Conservation (phyloP, 1,140 invertebrate species). For the Oryctes rhinoceros region DNA sequence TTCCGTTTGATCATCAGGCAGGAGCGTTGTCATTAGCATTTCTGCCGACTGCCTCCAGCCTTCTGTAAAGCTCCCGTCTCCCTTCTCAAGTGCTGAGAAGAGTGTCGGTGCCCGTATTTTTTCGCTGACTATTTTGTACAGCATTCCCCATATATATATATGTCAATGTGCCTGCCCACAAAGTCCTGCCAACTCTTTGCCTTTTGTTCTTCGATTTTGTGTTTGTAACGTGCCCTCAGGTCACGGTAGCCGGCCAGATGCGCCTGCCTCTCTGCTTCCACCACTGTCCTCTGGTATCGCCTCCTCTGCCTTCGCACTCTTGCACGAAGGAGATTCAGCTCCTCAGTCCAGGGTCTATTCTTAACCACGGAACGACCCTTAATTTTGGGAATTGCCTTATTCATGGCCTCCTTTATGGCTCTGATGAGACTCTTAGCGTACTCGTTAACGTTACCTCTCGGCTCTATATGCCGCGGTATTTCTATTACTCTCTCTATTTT, state of each 20-base stretch:
- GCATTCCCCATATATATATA: slow-evolving; percentile 25
- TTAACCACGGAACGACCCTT: background rate
- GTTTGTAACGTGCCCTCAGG: background rate
- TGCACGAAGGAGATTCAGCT: background rate
- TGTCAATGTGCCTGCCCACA: slow-evolving; percentile 13
- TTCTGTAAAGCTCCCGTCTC: background rate
- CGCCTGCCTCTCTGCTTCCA: background rate
- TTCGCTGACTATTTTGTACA: slow-evolving; percentile 32
- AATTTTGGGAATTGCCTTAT: background rate
- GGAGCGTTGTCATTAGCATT: background rate
- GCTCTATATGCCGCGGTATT: background rate
- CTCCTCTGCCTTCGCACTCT: background rate
- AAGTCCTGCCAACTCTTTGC: background rate
- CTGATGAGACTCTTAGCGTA: background rate
- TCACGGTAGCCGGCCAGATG: background rate
- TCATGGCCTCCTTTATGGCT: background rate
- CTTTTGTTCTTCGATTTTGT: background rate
- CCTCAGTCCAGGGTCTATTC: background rate
- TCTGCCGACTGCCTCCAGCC: slow-evolving; percentile 13
- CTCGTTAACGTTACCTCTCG: background rate
- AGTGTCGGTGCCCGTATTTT: slow-evolving; percentile 20
- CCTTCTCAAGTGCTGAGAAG: background rate
- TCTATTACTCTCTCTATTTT: background rate
- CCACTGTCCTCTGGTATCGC: background rate
- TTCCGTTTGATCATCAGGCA: background rate